These are phyloP conservation scores for Geodia barretti DNA, from an alignment of 37 sponge, comb jelly and placozoan genomes.

Conservation along the genomic window DNA sequence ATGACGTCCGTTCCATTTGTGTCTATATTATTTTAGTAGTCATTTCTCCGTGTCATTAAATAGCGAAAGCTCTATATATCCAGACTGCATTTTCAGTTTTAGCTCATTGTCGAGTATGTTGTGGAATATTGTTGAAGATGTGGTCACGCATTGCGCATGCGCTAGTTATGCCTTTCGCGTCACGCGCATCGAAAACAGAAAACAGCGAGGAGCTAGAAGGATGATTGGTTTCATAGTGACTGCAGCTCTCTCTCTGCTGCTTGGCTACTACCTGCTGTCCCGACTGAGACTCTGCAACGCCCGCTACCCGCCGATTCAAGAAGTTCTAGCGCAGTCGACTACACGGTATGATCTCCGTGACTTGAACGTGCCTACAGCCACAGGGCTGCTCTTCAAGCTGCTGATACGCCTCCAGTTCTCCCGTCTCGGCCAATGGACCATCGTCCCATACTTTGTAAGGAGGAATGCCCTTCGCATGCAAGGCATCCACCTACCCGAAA, in stretches of 20 bases:
- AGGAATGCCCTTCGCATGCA: conserved; percentile 17
- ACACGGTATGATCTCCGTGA: conserved; percentile 11
- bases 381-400: conserved; percentile 44
- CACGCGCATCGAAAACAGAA: no score
- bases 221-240: background rate
- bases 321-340: conserved; percentile 22
- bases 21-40: no score
- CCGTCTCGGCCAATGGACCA: conserved; percentile 32
- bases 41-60: no score
- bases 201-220: background rate
- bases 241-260: background rate
- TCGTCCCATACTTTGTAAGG: conserved; percentile 14
- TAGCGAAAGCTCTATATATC: no score
- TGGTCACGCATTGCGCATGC: no score
- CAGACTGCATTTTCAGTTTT: no score
- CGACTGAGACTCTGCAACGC: background rate
- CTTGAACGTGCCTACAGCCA: conserved; percentile 30
- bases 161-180: no score
- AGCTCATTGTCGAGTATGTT: no score
- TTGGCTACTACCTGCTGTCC: background rate
- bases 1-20: no score
- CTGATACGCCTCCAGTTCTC: conserved; percentile 53
- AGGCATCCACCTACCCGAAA: conserved; percentile 62
- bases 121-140: no score
- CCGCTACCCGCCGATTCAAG: conserved; percentile 28